phyloP scores from a whole-genome alignment of 1,140 invertebrate species.

The Brachionus angularis region DNA sequence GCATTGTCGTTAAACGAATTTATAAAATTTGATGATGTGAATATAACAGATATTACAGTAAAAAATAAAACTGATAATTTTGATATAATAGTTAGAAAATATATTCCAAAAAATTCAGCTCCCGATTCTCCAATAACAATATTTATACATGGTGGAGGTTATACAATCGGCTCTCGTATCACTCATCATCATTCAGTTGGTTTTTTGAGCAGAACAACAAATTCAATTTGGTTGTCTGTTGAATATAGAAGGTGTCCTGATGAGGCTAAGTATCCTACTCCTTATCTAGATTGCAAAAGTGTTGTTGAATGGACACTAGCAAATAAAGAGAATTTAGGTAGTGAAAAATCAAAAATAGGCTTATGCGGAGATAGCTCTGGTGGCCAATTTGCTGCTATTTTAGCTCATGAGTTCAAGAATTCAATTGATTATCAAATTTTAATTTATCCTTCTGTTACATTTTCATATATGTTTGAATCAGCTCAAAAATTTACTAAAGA shows the following conservation, averaged over 20 bases:
- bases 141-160: constrained; percentile 42
- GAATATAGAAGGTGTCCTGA: constrained; percentile 30
- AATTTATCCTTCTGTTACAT: constrained; percentile 35
- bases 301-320: constrained; percentile 25
- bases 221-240: constrained; percentile 17
- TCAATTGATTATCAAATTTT: constrained; percentile 27
- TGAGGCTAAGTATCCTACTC: background rate
- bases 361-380: constrained; percentile 39
- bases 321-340: constrained; percentile 2
- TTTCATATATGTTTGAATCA: constrained; percentile 7
- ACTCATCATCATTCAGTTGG: constrained; percentile 27
- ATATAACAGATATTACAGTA: background rate
- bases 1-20: background rate
- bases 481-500: constrained; percentile 25
- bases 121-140: background rate
- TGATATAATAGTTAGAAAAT: constrained; percentile 15
- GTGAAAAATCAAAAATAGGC: background rate
- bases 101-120: background rate
- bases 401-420: constrained; percentile 29
- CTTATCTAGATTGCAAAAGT: constrained; percentile 11
- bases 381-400: constrained; percentile 8
- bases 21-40: constrained; percentile 1
- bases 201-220: constrained; percentile 7
- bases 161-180: constrained; percentile 4
- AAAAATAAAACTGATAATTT: background rate